These are phyloP conservation scores for Phocides pigmalion DNA, from an alignment of 1,140 invertebrate genomes.

Conservation along the genomic window DNA sequence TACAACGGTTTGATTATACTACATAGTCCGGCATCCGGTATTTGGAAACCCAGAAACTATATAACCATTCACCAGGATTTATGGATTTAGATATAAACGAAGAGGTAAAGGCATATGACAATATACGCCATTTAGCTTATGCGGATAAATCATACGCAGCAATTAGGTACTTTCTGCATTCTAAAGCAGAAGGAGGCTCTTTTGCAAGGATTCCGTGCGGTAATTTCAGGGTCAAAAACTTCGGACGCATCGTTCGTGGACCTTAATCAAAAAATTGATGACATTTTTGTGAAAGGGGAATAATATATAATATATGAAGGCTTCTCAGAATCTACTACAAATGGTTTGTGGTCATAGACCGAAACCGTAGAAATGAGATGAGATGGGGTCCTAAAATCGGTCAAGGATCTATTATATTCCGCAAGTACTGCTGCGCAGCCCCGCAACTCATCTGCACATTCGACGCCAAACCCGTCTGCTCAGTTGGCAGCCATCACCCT, in stretches of 20 bases:
- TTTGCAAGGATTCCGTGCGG: background rate
- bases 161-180: slow-evolving; percentile 4
- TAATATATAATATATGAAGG: slow-evolving; percentile 2
- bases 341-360: slow-evolving; percentile 9
- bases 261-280: slow-evolving; percentile 4
- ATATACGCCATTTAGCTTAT: background rate
- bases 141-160: slow-evolving; percentile 8
- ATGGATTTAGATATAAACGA: slow-evolving; percentile 41
- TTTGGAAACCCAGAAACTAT: slow-evolving; percentile 41
- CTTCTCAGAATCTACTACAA: slow-evolving; percentile 8
- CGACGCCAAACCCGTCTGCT: too few species aligned
- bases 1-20: slow-evolving; percentile 40
- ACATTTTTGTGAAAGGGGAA: slow-evolving; percentile 11
- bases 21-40: slow-evolving; percentile 44
- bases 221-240: slow-evolving; percentile 5
- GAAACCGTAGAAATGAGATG: slow-evolving; percentile 10
- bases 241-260: background rate
- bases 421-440: too few species aligned
- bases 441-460: too few species aligned
- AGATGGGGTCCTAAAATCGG: slow-evolving; percentile 2
- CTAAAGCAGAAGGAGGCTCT: slow-evolving; percentile 14
- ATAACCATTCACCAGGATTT: slow-evolving; percentile 40
- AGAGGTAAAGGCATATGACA: slow-evolving; percentile 34
- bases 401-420: slow-evolving; percentile 3
- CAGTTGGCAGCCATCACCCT: background rate